Percentiles rank a stretch among this genome's conserved stretches.
phyloP scores from a whole-genome alignment of 2,113 vertebrate genomes.

The Coptodon rendalli region DNA sequence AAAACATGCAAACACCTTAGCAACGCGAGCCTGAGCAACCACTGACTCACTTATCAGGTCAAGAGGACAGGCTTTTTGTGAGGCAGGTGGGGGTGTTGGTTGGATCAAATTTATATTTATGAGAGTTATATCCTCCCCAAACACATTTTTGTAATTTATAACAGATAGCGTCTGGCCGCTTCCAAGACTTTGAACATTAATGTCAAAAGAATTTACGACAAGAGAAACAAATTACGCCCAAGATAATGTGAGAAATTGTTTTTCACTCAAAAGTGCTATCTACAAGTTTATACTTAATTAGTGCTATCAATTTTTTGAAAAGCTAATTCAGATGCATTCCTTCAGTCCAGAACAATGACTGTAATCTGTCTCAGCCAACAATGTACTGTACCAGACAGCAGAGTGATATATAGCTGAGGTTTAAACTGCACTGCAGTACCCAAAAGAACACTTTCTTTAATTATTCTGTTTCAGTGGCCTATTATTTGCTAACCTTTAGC shows the following conservation, averaged over 20 bases:
- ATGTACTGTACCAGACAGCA: not conserved
- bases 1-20: slow-evolving; percentile 10
- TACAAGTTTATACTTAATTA: slow-evolving; percentile 44
- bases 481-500: not conserved
- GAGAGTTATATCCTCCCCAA: slow-evolving; percentile 54
- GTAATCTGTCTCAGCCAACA: slow-evolving; percentile 3
- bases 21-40: slow-evolving; percentile 4
- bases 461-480: not conserved
- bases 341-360: not conserved
- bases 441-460: not conserved
- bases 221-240: slow-evolving; percentile 47
- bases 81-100: not conserved
- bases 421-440: not conserved
- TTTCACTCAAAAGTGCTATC: slow-evolving; percentile 30
- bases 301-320: slow-evolving; percentile 23
- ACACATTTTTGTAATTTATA: slow-evolving; percentile 62
- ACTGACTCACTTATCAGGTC: slow-evolving; percentile 47
- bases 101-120: slow-evolving; percentile 60
- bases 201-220: slow-evolving; percentile 58
- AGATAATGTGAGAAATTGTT: slow-evolving; percentile 47
- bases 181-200: slow-evolving; percentile 65
- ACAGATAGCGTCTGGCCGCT: slow-evolving; percentile 49
- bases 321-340: slow-evolving; percentile 28
- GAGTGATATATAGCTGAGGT: not conserved
- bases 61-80: slow-evolving; percentile 37